Percentiles rank a stretch among this genome's conserved stretches.
phyloP scores from a whole-genome alignment of 2,888 invertebrate species.

The Epistrophe grossulariae region DNA sequence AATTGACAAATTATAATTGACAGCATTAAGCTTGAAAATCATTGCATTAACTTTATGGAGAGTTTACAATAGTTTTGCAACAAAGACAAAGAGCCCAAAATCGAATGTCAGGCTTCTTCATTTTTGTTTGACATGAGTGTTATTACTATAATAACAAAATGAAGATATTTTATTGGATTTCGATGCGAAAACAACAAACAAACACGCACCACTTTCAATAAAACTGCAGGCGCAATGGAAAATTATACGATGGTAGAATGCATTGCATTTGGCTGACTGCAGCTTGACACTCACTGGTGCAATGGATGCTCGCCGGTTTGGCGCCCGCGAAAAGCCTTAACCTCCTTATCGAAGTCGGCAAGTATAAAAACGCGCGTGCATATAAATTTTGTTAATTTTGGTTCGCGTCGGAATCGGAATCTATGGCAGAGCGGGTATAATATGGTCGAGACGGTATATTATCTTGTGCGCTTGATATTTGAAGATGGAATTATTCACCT shows the following conservation, averaged over 20 bases:
- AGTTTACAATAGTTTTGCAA: slow-evolving; percentile 28
- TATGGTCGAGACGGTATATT: background rate
- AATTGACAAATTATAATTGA: slow-evolving; percentile 73
- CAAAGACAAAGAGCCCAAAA: slow-evolving; percentile 26
- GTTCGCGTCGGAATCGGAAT: slow-evolving; percentile 35
- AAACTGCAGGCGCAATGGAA: slow-evolving; percentile 9
- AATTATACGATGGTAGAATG: slow-evolving; percentile 12
- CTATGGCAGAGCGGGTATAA: slow-evolving; percentile 35
- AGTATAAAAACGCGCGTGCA: slow-evolving; percentile 37
- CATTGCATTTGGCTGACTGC: slow-evolving; percentile 42
- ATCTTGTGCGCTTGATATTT: slow-evolving; percentile 50
- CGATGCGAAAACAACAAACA: slow-evolving; percentile 44
- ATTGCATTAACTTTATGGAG: slow-evolving; percentile 3
- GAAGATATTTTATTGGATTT: slow-evolving; percentile 44
- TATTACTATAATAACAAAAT: slow-evolving; percentile 42
- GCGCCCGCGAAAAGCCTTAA: slow-evolving; percentile 73
- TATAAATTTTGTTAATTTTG: slow-evolving; percentile 33
- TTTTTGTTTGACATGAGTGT: slow-evolving; percentile 32
- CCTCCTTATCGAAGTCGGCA: slow-evolving; percentile 66
- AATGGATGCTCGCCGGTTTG: slow-evolving; percentile 65
- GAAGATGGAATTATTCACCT: slow-evolving; percentile 64
- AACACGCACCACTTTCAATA: slow-evolving; percentile 58
- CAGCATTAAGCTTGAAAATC: slow-evolving; percentile 18
- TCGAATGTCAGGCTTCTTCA: slow-evolving; percentile 42
- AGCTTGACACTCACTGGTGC: slow-evolving; percentile 65